Base-by-base conservation (phyloP, 2,113 vertebrate species). In the Scortum barcoo region DNA sequence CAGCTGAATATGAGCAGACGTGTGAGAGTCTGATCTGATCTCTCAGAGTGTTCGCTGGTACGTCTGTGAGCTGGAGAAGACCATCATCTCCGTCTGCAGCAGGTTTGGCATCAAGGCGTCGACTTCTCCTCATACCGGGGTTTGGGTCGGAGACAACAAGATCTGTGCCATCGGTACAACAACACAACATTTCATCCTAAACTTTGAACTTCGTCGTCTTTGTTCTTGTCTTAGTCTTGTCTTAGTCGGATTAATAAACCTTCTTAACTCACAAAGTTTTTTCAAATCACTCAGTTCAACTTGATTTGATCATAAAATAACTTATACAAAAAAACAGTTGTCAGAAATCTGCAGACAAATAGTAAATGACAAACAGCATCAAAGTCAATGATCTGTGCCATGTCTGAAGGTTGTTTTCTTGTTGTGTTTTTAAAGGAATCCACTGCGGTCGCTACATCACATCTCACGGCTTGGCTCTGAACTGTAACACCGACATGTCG, bases 381-480 rank as follows among this genome's bases (percentile, higher is more conserved):
- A 36, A 36, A 36, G 9, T 40, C 40, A 11, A n/a, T 16, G 54
- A 58, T 17, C 16, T 58, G 8, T 20, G 10, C 30, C 5, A 0
- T 70, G 20, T 13, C 3, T 70, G 46, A 16, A 40, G 7, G 2
- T 12, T 36, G 38, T 68, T 17, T 26, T 20, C 28, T 60, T 33
- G 19, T n/a, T n/a, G n/a, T n/a, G n/a, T 60, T 17, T 54, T 86
- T 88, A 10, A 84, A 98, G 97, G 97, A 7, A 96, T 98, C 84
- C 97, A 96, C 81, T 97, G 96, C 26, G 95, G 96, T 33, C 95
- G 93, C 22, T 95, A 97, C 78, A 53, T 98, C 80, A 98, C 97
- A 0, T 96, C 96, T 42, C 97, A 98, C 1, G 97, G 97, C 17
- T 70, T 97, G 81, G 97, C 97, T 11, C 87, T 98, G 73, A 98